Base-by-base conservation (phyloP, 2,797 vertebrate species). In the Notolepis coatsorum region DNA sequence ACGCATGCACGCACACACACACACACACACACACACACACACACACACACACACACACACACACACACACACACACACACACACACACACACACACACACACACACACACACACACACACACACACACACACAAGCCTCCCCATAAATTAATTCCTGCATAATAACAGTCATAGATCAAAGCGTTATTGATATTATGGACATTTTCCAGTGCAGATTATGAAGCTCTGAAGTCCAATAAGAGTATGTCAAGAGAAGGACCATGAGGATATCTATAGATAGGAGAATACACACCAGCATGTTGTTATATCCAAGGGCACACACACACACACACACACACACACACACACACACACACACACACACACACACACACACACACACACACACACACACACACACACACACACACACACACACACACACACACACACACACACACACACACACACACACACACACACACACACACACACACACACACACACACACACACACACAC, bases 111-210 rank as follows among this genome's bases (percentile, higher is more conserved):
- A 13, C 49, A 23, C 17, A 27, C 23, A 47, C 45, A 41, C 35
- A 41, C 31, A 35, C 31, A 8, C 7, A 8, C 2, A 7, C 31
- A 6, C 31, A 35, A 21, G 27, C 35, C 27, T 54, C 33, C n/a
- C 42, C 20, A 58, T 58, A 46, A 46, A 58, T 58, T 47, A 58
- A 46, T 20, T 7, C 53, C 28, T 35, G 42, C 28, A 46, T 23
- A 58, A 58, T 58, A 58, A 46, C 42, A 37, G 18, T 5, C 56
- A 24, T 38, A 59, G 43, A 47, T 59, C 56, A 59, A 59, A 59
- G 56, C 43, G 17, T 35, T 47, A 59, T 59, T 59, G 55, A 58
- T 43, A 59, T 47, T n/a, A 38, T 18, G 28, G 56, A 47, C 43
- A 17, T 24, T 13, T 38, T 59, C 56, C 43, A 37, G n/a, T 17